Evolutionary conservation across 2,888 invertebrate species (phyloP), one percentile per base, ranked within the genome.

Genomic region (Scaptomyza parva): DNA sequence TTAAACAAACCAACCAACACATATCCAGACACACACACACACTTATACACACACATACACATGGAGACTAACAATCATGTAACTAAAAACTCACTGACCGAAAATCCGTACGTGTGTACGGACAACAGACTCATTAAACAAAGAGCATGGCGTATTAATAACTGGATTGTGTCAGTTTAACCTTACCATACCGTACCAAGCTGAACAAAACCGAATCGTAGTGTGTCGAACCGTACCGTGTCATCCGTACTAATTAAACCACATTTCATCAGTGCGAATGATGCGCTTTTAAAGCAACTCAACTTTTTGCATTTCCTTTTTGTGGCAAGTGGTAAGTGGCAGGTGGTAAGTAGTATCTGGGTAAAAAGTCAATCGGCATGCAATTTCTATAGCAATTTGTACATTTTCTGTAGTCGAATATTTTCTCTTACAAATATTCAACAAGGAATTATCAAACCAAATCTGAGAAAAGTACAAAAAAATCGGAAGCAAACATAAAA

Each of bases 201-300:
- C n/a, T n/a, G n/a, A n/a, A n/a, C n/a, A n/a, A n/a, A n/a, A n/a
- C n/a, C n/a, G n/a, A n/a, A n/a, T n/a, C n/a, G n/a, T n/a, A n/a
- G n/a, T n/a, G 40, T 50, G 17, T 14, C 11, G 44, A 3, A 4
- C 11, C 12, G 6, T 3, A 8, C 30, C 30, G 39, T 20, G 28
- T 44, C 43, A 74, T 59, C 59, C 58, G 52, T 48, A 61, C 45
- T 84, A 65, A 84, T 84, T 83, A 75, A 80, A 68, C 65, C 54
- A 43, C 72, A 37, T 37, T 12, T 17, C 40, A 18, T 18, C 37
- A 11, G 7, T 3, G 26, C 22, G 2, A 26, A 2, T 2, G 7
- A 11, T 11, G 12, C 4, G 17, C 28, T 18, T 45, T 18, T 3
- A 45, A 45, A 12, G 8, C 8, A 17, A 28, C 45, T 6, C 28